phyloP scores from a whole-genome alignment of 1,140 invertebrate species.

The Drosophila parabipectinata region DNA sequence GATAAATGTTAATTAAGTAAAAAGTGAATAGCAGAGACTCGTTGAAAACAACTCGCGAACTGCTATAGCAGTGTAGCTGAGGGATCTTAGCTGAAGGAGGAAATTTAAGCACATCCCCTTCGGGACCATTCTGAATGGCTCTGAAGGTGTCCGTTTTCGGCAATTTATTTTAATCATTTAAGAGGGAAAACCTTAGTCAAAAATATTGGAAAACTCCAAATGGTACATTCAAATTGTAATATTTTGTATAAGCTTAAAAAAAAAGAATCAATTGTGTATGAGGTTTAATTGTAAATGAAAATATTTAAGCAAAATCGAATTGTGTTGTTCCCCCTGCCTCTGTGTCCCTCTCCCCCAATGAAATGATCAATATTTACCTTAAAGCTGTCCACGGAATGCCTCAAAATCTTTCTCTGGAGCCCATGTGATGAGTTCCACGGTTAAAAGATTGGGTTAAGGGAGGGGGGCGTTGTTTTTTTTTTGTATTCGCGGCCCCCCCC shows the following conservation, averaged over 20 bases:
- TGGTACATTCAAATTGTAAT: neutral
- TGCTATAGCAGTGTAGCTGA: neutral
- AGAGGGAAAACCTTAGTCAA: neutral
- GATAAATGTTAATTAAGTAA: conserved; percentile 23
- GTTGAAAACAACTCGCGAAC: conserved; percentile 1
- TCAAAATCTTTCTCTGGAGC: conserved; percentile 21
- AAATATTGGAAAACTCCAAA: neutral
- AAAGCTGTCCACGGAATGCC: neutral
- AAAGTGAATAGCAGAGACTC: conserved; percentile 37
- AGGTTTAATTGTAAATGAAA: neutral
- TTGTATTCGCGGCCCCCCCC: neutral
- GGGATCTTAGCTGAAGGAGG: no score
- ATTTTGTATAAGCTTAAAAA: neutral
- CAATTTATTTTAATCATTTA: neutral
- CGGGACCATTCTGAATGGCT: neutral
- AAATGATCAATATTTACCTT: conserved; percentile 1
- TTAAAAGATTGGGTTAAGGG: neutral
- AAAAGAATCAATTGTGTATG: neutral
- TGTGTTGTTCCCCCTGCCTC: neutral
- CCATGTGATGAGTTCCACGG: conserved; percentile 40
- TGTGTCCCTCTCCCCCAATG: neutral
- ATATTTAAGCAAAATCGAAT: neutral
- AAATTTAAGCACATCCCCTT: neutral
- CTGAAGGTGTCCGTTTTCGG: neutral
- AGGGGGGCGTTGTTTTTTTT: conserved; percentile 6